Evolutionary conservation across 2,888 invertebrate genomes (phyloP).

Genomic region (Nephrotoma flavescens): DNA sequence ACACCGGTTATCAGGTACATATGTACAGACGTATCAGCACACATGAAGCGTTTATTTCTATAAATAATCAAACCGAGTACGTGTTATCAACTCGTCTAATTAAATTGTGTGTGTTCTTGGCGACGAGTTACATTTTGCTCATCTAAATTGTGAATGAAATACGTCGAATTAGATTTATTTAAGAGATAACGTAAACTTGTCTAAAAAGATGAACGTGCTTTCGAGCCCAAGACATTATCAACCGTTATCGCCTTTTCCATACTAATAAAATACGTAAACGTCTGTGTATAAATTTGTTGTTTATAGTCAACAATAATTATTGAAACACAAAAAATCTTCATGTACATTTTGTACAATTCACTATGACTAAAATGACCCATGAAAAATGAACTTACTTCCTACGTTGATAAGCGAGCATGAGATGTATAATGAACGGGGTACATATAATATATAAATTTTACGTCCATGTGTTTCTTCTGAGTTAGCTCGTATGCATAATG

Average conservation of each 20-base stretch:
- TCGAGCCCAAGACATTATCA: neutral
- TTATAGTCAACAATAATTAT: neutral
- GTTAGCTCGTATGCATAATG: too few relatives aligned
- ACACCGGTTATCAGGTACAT: neutral
- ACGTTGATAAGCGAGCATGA: neutral
- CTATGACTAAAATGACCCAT: constrained; percentile 1
- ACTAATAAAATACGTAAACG: neutral
- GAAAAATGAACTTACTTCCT: constrained; percentile 3
- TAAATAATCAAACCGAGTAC: neutral
- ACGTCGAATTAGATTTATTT: neutral
- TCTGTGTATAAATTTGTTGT: neutral
- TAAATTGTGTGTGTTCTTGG: neutral
- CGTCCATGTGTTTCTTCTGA: neutral
- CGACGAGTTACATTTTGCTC: neutral
- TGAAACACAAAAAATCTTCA: neutral
- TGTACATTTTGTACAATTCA: neutral
- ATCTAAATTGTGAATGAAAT: neutral
- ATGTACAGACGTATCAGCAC: neutral
- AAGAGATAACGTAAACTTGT: neutral
- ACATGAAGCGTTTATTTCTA: neutral
- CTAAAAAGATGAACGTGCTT: neutral
- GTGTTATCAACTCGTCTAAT: neutral
- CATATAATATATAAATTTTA: neutral
- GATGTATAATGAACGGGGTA: neutral
- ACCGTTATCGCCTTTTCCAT: neutral